A percentile compares a stretch with the other conserved stretches of the same genome.
Conservation (phyloP, 2,888 invertebrate genomes). For the Rhyacophila evoluta region DNA sequence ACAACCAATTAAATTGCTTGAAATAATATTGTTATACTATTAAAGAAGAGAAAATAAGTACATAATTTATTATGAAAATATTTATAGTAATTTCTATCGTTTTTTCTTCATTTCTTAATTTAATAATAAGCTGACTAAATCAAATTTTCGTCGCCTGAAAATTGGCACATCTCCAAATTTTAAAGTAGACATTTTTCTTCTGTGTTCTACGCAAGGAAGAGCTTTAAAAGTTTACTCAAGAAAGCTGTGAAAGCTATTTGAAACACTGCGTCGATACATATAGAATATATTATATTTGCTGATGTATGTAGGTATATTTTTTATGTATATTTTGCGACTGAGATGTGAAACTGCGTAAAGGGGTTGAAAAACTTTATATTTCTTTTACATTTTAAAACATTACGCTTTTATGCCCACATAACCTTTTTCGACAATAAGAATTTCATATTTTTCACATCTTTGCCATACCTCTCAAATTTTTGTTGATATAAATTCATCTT, state of each 20-base stretch:
- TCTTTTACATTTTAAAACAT: background rate
- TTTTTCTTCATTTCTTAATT: background rate
- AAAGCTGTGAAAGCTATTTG: constrained; percentile 22
- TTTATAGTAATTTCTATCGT: background rate
- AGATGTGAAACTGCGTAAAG: background rate
- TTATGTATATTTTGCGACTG: constrained; percentile 4
- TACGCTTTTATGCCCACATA: background rate
- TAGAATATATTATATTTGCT: too few species aligned
- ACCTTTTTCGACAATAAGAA: background rate
- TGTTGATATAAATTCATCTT: too few species aligned
- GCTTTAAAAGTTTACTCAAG: constrained; percentile 18
- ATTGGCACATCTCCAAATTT: constrained; percentile 2
- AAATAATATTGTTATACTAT: too few species aligned
- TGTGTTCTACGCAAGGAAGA: constrained; percentile 7
- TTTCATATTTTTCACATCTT: background rate
- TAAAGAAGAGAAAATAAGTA: too few species aligned
- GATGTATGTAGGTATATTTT: too few species aligned
- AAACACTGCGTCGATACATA: constrained; percentile 1
- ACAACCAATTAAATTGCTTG: too few species aligned
- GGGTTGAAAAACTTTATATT: constrained; percentile 13
- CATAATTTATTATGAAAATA: too few species aligned
- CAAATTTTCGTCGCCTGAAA: constrained; percentile 18
- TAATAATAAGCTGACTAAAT: background rate
- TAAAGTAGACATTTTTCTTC: constrained; percentile 23
- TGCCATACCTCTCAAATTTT: too few species aligned